phyloP scores from a whole-genome alignment of 2,797 vertebrate genomes.

The Microchirus variegatus region DNA sequence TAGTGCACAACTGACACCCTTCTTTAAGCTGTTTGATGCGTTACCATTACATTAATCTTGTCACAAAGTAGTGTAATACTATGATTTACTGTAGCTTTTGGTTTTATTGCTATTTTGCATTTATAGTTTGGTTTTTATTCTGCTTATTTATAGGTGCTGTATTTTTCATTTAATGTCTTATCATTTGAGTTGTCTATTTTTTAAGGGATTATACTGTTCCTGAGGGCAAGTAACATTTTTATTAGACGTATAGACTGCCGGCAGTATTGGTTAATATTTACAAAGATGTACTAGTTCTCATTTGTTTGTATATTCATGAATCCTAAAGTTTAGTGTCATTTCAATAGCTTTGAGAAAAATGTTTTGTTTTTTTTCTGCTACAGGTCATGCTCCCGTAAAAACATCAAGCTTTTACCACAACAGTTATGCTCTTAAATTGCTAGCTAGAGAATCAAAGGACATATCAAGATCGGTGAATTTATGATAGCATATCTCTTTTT shows the following conservation, averaged over 20 bases:
- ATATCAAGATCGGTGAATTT: slow-evolving; percentile 79
- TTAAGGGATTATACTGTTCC: slow-evolving; percentile 93
- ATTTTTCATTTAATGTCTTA: slow-evolving; percentile 91
- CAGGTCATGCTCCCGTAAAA: slow-evolving; percentile 81
- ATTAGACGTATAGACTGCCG: slow-evolving; percentile 99
- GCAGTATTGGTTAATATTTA: slow-evolving; percentile 99
- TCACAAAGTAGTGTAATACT: slow-evolving; percentile 92
- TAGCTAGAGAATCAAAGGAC: slow-evolving; percentile 79
- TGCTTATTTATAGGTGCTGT: slow-evolving; percentile 99
- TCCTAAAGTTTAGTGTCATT: slow-evolving; percentile 92
- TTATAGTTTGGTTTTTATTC: slow-evolving; percentile 97
- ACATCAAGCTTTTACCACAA: slow-evolving; percentile 79
- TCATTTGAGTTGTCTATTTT: slow-evolving; percentile 86
- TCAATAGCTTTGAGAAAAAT: slow-evolving; percentile 87
- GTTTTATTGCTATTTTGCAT: slow-evolving; percentile 97
- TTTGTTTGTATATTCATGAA: slow-evolving; percentile 96
- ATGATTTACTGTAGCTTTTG: slow-evolving; percentile 89
- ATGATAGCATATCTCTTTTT: slow-evolving; percentile 66
- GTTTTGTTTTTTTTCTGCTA: slow-evolving; percentile 83
- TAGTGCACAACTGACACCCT: slow-evolving; percentile 99
- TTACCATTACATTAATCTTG: slow-evolving; percentile 91
- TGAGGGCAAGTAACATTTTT: slow-evolving; percentile 94
- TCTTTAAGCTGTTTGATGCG: slow-evolving; percentile 96
- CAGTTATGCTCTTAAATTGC: slow-evolving; percentile 73
- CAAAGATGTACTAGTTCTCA: slow-evolving; percentile 95